A percentile compares a stretch with the other conserved stretches of the same genome.
phyloP scores from a whole-genome alignment of 2,113 vertebrate genomes.

The Dasyornis broadbenti region DNA sequence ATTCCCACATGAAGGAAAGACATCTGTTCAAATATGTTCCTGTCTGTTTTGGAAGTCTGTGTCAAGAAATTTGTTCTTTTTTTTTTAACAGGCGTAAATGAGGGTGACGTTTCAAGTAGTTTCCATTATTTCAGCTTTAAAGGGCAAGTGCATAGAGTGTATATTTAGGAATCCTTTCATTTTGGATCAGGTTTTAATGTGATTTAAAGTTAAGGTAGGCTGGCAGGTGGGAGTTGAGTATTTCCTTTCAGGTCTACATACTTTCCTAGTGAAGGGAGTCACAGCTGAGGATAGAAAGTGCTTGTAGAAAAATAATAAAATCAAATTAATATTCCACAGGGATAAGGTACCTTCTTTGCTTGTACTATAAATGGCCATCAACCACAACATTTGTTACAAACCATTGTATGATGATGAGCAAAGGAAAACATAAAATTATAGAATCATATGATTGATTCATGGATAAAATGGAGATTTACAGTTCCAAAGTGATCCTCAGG shows the following conservation, averaged over 20 bases:
- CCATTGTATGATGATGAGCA: neutral
- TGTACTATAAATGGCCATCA: neutral
- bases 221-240: neutral
- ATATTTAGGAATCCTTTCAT: neutral
- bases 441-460: neutral
- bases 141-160: neutral
- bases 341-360: neutral
- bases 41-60: neutral
- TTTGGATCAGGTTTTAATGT: neutral
- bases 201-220: neutral
- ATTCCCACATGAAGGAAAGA: neutral
- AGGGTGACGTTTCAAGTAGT: neutral
- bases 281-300: neutral
- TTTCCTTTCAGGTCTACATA: neutral
- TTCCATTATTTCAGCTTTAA: constrained; percentile 12
- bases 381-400: neutral
- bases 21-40: neutral
- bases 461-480: neutral
- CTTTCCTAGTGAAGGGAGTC: neutral
- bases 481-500: neutral
- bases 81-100: neutral
- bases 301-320: neutral
- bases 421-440: neutral
- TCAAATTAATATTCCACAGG: neutral
- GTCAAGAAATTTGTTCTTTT: neutral